Evolutionary conservation across 2,888 invertebrate genomes (phyloP), one percentile per base, ranked within the genome.

Genomic region (Mechanitis mazaeus): DNA sequence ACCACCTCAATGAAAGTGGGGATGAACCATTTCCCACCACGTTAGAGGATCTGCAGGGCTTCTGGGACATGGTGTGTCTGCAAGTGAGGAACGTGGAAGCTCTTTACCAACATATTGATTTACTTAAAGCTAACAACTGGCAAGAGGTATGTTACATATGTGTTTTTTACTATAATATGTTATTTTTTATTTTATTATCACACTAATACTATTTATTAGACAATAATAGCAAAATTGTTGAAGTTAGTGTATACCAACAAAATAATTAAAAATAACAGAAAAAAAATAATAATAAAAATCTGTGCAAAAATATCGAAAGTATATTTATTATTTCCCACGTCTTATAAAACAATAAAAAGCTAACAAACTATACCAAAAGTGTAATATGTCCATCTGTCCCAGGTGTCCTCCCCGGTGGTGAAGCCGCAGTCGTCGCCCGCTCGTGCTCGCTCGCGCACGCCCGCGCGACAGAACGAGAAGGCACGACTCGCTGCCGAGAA

Each of bases 51-150:
- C 90, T 98, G 67, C 96, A 96, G 74, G 98, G 98, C 0, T 98
- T 98, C 90, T 98, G 98, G 98, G 98, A 98, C 84, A 97, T 98
- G 97, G 97, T 98, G 38, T 94, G 95, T 81, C 91, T 98, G 56
- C 98, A 98, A 87, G 95, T 98, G 31, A 93, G 94, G 65, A 95
- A 97, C 76, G 94, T 98, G 59, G 94, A 97, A 78, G 92, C 93
- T 3, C 87, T 96, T 70, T 97, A 96, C 80, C 91, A 92, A 12
- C 94, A 95, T 64, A 91, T 96, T 46, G 93, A 92, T 5, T 76
- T 77, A 9, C 81, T 95, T 11, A 93, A 91, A 72, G 88, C 81
- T 11, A 94, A 94, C 68, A 91, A 93, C 63, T 96, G 96, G 96
- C 91, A 93, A 79, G 93, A 88, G 84, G 90, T 88, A 57, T 67